Conservation (phyloP, 2,113 vertebrate species). For the Anguilla rostrata region DNA sequence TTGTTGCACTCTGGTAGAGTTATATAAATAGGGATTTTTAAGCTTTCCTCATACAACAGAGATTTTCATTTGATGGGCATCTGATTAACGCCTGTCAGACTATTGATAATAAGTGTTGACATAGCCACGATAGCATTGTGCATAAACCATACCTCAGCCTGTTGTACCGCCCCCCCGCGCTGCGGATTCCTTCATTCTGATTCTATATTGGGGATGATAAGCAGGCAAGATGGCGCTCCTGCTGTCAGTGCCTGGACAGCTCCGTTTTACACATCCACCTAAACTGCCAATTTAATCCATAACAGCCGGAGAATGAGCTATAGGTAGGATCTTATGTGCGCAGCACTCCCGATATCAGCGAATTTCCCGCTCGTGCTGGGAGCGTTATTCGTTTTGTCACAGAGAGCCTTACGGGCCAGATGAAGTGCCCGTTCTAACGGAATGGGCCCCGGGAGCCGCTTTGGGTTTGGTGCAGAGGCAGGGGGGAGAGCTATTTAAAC, state of each 20-base stretch:
- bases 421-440: slow-evolving; percentile 17
- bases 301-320: neutral
- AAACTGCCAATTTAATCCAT: neutral
- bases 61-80: neutral
- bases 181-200: slow-evolving; percentile 10
- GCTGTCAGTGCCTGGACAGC: slow-evolving; percentile 77
- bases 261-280: slow-evolving; percentile 36
- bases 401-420: neutral
- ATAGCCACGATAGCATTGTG: neutral
- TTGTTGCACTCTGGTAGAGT: too few species aligned
- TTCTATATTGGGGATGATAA: slow-evolving; percentile 43
- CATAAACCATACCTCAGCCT: neutral
- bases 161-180: slow-evolving; percentile 31
- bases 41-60: too few species aligned
- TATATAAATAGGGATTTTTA: too few species aligned
- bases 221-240: slow-evolving; percentile 68
- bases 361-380: neutral
- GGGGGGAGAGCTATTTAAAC: neutral
- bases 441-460: slow-evolving; percentile 23
- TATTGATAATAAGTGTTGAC: neutral
- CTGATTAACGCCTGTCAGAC: neutral
- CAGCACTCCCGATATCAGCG: neutral
- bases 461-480: slow-evolving; percentile 40
- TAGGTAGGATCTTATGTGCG: neutral
- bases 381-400: neutral